Evolutionary conservation across 1,140 invertebrate species (phyloP), one percentile per base, ranked within the genome.

Genomic region (Belonocnema kinseyi): DNA sequence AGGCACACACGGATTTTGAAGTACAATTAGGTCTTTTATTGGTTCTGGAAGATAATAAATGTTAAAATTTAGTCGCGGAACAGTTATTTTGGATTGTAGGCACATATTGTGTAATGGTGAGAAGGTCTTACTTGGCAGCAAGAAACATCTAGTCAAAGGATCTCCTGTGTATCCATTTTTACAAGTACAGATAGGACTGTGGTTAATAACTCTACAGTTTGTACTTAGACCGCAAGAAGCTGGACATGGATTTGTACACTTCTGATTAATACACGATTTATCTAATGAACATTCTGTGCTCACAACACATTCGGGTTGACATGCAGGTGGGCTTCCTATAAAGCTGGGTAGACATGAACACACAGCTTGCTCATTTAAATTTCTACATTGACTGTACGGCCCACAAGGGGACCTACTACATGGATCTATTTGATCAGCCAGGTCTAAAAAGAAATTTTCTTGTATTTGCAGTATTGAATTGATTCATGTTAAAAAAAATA

Each of bases 301-400:
- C 19, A 90, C 85, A 17, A 90, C 82, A 83, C 92, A 92, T 82
- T 92, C 92, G 12, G 92, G 87, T 82, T 92, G 80, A 82, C 92
- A 92, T 58, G 84, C 85, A 33, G 89, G 88, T 58, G 91, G 87
- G 58, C 58, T 87, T 52, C 91, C 90, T 40, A 85, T 76, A 83
- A 93, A 95, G 70, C 94, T 93, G 8, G 92, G 90, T 6, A 94
- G 87, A 83, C 95, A 96, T 50, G 93, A 93, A 78, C 95, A 95
- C 56, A 94, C 93, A 8, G 93, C 94, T 79, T 92, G 93, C 16
- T 92, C 92, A 75, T 94, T 94, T 53, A 93, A 89, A 26, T 92
- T 91, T 46, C 93, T 91, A 84, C 96, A 97, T 51, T 93, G 88
- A 80, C 94, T 94, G 86, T 95, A 95, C 46, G 94, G 92, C 73